Base-by-base conservation (phyloP, 1,140 invertebrate genomes). In the Helicorthomorpha holstii region DNA sequence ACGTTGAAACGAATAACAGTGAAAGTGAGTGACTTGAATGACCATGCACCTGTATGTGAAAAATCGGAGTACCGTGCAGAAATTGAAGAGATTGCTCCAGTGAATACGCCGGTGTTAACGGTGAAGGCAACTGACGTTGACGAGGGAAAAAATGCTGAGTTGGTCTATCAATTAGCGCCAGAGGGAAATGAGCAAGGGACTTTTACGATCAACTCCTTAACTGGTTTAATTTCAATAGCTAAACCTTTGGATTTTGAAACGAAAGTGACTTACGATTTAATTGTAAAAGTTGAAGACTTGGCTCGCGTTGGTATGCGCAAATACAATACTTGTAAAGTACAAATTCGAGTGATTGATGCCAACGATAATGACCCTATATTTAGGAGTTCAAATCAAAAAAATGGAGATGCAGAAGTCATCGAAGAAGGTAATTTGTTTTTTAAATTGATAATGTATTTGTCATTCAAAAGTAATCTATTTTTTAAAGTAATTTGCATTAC, bases 341-440 rank as follows among this genome's bases (percentile, higher is more conserved):
- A 86, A 69, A 78, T 94, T 27, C 79, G 81, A 56, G 80, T 95
- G 0, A 64, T 83, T 45, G 91, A 94, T 66, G 79, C 82, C 23
- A 95, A 95, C 64, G 90, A 96, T 66, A 93, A 94, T 66, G 84
- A 88, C 64, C 88, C 89, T 0, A 69, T 82, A 19, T 94, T 95
- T 62, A 83, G 86, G 75, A 79, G n/a, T n/a, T n/a, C n/a, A n/a
- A n/a, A n/a, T n/a, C n/a, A n/a, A n/a, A n/a, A n/a, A n/a, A n/a
- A n/a, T n/a, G n/a, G n/a, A n/a, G n/a, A n/a, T n/a, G n/a, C n/a
- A n/a, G n/a, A n/a, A n/a, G n/a, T n/a, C n/a, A n/a, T n/a, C n/a
- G n/a, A n/a, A n/a, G n/a, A n/a, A n/a, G n/a, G n/a, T n/a, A n/a
- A n/a, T n/a, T n/a, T n/a, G n/a, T n/a, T n/a, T n/a, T n/a, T n/a